Evolutionary conservation across 2,797 vertebrate species (phyloP), one percentile per base, ranked within the genome.

Genomic region (Chaenodraco wilsoni): DNA sequence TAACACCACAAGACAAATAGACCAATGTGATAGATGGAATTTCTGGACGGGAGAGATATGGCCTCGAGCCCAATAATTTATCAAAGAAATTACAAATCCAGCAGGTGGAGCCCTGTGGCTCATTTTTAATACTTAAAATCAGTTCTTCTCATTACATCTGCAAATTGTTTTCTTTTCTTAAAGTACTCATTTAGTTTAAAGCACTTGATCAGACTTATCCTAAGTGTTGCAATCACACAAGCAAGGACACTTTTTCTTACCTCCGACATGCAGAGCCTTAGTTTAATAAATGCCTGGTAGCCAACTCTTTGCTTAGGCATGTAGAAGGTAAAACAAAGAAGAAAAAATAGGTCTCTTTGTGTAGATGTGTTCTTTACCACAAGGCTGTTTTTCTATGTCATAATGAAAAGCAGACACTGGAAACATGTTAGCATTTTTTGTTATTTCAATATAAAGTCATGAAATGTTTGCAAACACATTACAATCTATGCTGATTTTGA

Each of bases 101-200:
- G 87, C 76, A 88, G 90, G 80, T 85, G 91, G 91, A 85, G 87
- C 86, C 78, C 69, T 66, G 70, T 62, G 75, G 75, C 78, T 55
- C 19, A 59, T 19, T 72, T 72, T 52, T 72, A 50, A 65, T 68
- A 19, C 23, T 54, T 17, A 3, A 68, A 79, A 71, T 43, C 15
- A 37, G 1, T 50, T 66, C 1, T 19, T 65, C 62, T 21, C 23
- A 57, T 72, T 50, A 52, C 57, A 13, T 21, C 40, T 58, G 23
- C 7, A 66, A 51, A 59, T 54, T 14, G 17, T 9, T 72, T 56
- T 60, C 0, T 65, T 44, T 37, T 56, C 51, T 60, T 9, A 19
- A 46, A 51, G 8, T 33, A 9, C 3, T 31, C 33, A 31, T 41
- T 73, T 16, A 21, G 21, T 59, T 7, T 62, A 46, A 74, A 50